Percentiles rank a stretch among this genome's conserved stretches.
These are phyloP conservation scores for Aethes cnicana DNA, from an alignment of 2,888 invertebrate species.

Conservation along the genomic window DNA sequence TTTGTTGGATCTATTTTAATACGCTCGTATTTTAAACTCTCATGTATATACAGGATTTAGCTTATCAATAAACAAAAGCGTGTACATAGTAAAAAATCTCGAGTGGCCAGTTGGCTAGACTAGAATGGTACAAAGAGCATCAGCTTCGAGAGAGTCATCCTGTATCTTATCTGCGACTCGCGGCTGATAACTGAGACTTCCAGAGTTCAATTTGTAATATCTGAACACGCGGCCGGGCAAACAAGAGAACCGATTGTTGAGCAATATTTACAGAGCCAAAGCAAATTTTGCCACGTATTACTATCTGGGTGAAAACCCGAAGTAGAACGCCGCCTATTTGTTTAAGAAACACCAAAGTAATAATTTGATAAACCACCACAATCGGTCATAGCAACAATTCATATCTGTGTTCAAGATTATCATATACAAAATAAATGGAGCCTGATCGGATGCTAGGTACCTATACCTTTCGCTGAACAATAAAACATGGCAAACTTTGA, in stretches of 20 bases:
- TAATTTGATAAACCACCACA: not conserved
- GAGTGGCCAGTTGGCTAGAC: constrained; percentile 35
- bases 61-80: constrained; percentile 23
- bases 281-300: constrained; percentile 5
- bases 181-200: constrained; percentile 61
- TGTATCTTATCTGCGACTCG: constrained; percentile 70
- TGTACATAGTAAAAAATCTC: constrained; percentile 17
- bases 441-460: too few species aligned
- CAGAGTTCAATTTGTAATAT: constrained; percentile 47
- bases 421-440: too few species aligned
- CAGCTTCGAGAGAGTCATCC: constrained; percentile 62
- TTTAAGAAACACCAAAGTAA: too few species aligned
- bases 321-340: too few species aligned
- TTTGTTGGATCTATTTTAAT: constrained; percentile 13
- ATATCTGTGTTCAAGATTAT: too few species aligned
- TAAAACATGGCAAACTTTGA: too few species aligned
- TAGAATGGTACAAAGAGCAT: constrained; percentile 52
- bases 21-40: not conserved
- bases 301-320: too few species aligned
- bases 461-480: too few species aligned
- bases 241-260: constrained; percentile 27
- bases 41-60: constrained; percentile 5
- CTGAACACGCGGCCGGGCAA: constrained; percentile 42
- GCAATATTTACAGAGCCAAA: constrained; percentile 1
- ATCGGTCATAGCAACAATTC: not conserved